Evolutionary conservation across 1,140 invertebrate species (phyloP).

Genomic region (Bemisia tabaci): DNA sequence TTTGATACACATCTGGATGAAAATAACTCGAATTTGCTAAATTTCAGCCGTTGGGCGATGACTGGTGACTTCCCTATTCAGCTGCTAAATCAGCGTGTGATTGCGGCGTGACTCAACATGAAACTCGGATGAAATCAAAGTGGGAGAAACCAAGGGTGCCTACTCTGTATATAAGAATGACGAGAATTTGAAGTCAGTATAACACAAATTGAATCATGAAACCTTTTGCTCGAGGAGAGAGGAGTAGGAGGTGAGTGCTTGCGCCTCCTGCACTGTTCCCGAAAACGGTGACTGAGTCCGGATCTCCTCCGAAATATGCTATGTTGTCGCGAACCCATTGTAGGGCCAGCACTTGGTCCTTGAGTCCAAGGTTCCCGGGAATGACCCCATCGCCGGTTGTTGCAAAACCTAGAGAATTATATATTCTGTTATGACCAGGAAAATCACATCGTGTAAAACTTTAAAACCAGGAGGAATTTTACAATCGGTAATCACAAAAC

Average conservation of each 20-base stretch:
- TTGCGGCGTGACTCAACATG: no score
- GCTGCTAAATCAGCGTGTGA: no score
- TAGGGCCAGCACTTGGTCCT: conserved; percentile 12
- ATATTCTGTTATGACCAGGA: no score
- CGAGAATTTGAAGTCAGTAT: not conserved
- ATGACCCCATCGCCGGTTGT: no score
- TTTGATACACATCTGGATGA: no score
- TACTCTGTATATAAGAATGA: not conserved
- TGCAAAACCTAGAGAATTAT: no score
- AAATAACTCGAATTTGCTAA: no score
- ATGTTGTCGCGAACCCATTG: conserved; percentile 16
- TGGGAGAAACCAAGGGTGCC: not conserved
- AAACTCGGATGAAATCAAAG: not conserved
- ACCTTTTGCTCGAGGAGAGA: conserved; percentile 6
- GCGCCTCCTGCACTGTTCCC: conserved; percentile 16
- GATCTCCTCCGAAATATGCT: conserved; percentile 15
- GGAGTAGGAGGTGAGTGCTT: conserved; percentile 9
- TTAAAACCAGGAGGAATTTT: no score
- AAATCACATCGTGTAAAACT: no score
- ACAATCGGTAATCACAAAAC: no score
- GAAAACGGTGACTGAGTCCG: conserved; percentile 11
- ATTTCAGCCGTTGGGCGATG: no score
- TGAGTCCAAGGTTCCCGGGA: conserved; percentile 14
- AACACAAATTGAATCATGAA: not conserved
- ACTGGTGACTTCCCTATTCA: no score